Evolutionary conservation across 2,113 vertebrate genomes (phyloP).

Genomic region (Pionites leucogaster): DNA sequence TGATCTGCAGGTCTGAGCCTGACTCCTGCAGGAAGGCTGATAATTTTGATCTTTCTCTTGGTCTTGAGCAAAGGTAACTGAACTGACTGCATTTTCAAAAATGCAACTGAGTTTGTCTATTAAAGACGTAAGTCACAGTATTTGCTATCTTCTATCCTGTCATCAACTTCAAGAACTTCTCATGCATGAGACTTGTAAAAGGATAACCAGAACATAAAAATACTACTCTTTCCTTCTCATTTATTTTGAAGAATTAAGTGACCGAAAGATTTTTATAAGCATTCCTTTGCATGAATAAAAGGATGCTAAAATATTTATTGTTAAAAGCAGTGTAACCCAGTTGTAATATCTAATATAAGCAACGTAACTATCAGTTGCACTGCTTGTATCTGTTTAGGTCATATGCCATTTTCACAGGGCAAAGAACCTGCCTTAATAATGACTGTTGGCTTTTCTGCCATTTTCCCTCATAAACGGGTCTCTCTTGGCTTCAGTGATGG

Average conservation of each 20-base stretch:
- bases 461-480: not conserved
- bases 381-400: not conserved
- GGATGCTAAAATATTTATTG: not conserved
- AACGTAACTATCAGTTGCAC: not conserved
- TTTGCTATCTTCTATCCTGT: not conserved
- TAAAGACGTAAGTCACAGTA: not conserved
- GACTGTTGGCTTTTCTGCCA: slow-evolving; percentile 1
- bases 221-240: not conserved
- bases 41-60: not conserved
- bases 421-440: not conserved
- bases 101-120: not conserved
- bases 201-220: not conserved
- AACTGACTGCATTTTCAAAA: not conserved
- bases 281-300: not conserved
- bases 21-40: not conserved
- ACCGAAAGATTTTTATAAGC: not conserved
- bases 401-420: not conserved
- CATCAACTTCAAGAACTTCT: not conserved
- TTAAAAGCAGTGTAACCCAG: not conserved
- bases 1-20: not conserved
- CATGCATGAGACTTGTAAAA: not conserved
- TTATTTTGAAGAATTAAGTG: not conserved
- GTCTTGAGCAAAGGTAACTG: not conserved
- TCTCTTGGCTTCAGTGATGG: not conserved
- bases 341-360: not conserved